phyloP scores from a whole-genome alignment of 2,888 invertebrate genomes.

The Aphodius sticticus region DNA sequence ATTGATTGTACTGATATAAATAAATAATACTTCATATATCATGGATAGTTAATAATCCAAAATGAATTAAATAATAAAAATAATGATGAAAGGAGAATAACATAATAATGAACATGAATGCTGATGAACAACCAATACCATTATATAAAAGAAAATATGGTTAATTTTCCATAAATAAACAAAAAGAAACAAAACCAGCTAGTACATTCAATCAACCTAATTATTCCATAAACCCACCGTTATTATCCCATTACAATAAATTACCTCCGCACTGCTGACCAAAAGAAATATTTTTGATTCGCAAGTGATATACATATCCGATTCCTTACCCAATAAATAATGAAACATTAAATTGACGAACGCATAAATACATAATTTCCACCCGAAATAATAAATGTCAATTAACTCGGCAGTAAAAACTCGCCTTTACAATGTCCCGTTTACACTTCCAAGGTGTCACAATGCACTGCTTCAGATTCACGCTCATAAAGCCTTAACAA shows the following conservation, averaged over 20 bases:
- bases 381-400: not conserved
- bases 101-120: too few species aligned
- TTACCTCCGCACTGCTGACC: not conserved
- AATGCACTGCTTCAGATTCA: not conserved
- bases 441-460: not conserved
- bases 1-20: too few species aligned
- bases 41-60: too few species aligned
- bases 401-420: not conserved
- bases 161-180: not conserved
- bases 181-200: not conserved
- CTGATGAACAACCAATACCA: too few species aligned
- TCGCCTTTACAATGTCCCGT: not conserved
- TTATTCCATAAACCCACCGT: not conserved
- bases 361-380: not conserved
- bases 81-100: too few species aligned
- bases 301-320: not conserved
- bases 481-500: not conserved
- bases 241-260: not conserved
- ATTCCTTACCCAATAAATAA: not conserved
- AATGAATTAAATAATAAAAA: too few species aligned
- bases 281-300: not conserved
- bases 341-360: not conserved
- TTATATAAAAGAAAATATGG: not conserved
- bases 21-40: too few species aligned
- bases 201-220: not conserved